Evolutionary conservation across 2,113 vertebrate genomes (phyloP).

Genomic region (Pangasianodon gigas): DNA sequence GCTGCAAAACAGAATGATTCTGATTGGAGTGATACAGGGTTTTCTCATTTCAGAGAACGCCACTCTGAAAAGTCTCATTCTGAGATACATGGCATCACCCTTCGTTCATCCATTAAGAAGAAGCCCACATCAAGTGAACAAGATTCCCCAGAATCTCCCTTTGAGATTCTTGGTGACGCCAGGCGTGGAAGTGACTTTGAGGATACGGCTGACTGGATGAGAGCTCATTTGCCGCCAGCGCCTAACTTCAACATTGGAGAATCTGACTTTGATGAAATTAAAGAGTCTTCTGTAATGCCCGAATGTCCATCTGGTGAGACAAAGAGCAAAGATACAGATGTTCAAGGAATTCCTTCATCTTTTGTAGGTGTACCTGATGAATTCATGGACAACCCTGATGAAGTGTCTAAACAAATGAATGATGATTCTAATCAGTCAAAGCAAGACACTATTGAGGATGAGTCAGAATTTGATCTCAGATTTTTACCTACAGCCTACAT

Average conservation of each 20-base stretch:
- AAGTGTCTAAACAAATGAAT: constrained; percentile 52
- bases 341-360: constrained; percentile 60
- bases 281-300: constrained; percentile 56
- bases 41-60: constrained; percentile 64
- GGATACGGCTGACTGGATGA: constrained; percentile 76
- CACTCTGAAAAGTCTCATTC: constrained; percentile 65
- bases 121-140: constrained; percentile 58
- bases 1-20: constrained; percentile 68
- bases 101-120: constrained; percentile 57
- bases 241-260: constrained; percentile 66
- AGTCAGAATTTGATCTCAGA: constrained; percentile 71
- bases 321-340: constrained; percentile 48
- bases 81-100: constrained; percentile 45
- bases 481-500: constrained; percentile 78
- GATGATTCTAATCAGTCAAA: constrained; percentile 55
- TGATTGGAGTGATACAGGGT: constrained; percentile 66
- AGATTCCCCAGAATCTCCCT: constrained; percentile 85
- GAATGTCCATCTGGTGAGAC: constrained; percentile 53
- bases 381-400: constrained; percentile 68
- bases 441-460: constrained; percentile 63
- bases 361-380: constrained; percentile 70
- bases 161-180: constrained; percentile 81
- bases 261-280: constrained; percentile 56
- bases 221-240: constrained; percentile 71
- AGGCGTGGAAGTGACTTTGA: constrained; percentile 76